Percentiles rank a stretch among this genome's conserved stretches.
Evolutionary conservation across 2,797 vertebrate species (phyloP).

Genomic region (Trachops cirrhosus): DNA sequence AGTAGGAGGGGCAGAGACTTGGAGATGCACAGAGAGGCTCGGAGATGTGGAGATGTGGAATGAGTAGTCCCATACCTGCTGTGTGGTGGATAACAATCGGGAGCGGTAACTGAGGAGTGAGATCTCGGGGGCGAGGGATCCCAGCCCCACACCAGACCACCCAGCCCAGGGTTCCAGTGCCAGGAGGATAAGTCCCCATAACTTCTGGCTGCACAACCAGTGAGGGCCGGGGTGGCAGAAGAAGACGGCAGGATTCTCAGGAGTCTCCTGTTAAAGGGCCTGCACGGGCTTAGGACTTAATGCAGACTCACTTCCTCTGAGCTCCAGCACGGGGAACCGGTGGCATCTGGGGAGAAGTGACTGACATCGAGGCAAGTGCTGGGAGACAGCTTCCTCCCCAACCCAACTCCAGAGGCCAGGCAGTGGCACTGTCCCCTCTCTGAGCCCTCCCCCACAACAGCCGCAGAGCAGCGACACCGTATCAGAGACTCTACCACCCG

Average conservation of each 20-base stretch:
- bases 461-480: too few relatives aligned
- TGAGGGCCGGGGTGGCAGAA: too few relatives aligned
- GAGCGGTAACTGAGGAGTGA: background rate
- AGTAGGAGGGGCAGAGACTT: background rate
- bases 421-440: background rate
- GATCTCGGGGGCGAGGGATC: background rate
- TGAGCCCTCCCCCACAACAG: background rate
- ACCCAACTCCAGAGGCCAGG: background rate
- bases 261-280: background rate
- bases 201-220: background rate
- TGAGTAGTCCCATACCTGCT: background rate
- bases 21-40: too few relatives aligned
- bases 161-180: too few relatives aligned
- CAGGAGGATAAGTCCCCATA: background rate
- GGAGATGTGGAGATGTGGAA: too few relatives aligned
- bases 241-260: background rate
- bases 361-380: background rate
- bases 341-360: background rate
- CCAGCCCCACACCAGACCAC: too few relatives aligned
- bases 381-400: too few relatives aligned
- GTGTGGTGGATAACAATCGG: background rate
- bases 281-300: background rate
- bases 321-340: too few relatives aligned
- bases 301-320: background rate
- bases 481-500: background rate